phyloP scores from a whole-genome alignment of 1,140 invertebrate genomes.

The Hylyphantes graminicola region DNA sequence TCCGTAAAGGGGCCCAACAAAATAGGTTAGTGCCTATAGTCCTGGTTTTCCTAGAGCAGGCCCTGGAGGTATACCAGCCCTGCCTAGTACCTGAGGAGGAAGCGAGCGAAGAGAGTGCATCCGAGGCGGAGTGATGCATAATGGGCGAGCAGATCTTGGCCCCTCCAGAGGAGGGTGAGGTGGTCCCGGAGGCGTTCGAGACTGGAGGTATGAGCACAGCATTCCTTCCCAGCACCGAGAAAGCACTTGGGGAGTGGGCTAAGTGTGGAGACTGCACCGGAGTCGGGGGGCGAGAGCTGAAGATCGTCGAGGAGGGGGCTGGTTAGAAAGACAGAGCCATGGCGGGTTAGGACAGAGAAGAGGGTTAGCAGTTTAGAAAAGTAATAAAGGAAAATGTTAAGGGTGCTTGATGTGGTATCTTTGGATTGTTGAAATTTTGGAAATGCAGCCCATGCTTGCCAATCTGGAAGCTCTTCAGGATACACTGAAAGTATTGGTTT shows the following conservation, averaged over 20 bases:
- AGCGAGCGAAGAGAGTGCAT: conserved; percentile 55
- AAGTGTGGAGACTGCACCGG: conserved; percentile 58
- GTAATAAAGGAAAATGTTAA: background rate
- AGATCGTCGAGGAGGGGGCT: conserved; percentile 56
- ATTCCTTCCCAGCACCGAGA: conserved; percentile 57
- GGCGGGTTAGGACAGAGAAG: conserved; percentile 1
- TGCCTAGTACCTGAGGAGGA: conserved; percentile 58
- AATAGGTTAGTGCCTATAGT: too few species aligned
- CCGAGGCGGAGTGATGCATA: conserved; percentile 56
- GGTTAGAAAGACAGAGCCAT: background rate
- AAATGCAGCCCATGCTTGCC: background rate
- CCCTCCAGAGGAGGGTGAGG: conserved; percentile 20
- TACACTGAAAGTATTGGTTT: too few species aligned
- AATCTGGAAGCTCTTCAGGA: too few species aligned
- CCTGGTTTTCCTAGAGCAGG: too few species aligned
- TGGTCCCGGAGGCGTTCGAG: conserved; percentile 37
- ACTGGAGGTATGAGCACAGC: conserved; percentile 53
- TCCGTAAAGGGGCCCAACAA: too few species aligned
- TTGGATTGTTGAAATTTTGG: too few species aligned
- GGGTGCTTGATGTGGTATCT: too few species aligned
- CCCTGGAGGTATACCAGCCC: too few species aligned
- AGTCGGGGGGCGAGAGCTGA: conserved; percentile 50
- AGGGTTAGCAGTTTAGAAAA: background rate
- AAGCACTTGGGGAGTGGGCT: conserved; percentile 60
- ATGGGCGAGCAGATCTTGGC: conserved; percentile 55